Conservation (phyloP, 2,797 vertebrate species). For the Mormyrops boulengeri region DNA sequence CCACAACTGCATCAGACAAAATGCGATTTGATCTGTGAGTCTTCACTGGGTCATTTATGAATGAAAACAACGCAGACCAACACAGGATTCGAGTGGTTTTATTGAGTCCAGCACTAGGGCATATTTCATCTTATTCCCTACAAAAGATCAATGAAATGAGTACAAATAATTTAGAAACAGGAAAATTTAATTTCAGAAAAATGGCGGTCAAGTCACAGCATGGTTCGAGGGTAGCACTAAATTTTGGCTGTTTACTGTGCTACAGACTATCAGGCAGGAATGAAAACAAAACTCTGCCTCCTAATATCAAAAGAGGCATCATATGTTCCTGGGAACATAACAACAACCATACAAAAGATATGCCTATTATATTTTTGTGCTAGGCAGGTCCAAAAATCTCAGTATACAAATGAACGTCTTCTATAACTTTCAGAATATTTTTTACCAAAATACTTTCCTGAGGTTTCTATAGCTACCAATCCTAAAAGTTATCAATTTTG, state of each 20-base stretch:
- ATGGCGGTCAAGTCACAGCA: neutral
- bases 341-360: neutral
- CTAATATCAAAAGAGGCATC: neutral
- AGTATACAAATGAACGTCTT: neutral
- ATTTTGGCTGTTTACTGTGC: neutral
- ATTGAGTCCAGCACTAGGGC: neutral
- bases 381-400: neutral
- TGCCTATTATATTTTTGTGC: neutral
- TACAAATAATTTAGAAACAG: neutral
- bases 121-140: neutral
- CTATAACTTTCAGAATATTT: neutral
- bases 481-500: neutral
- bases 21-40: neutral
- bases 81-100: neutral
- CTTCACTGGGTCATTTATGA: neutral
- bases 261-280: neutral
- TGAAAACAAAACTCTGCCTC: neutral
- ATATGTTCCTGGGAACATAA: neutral
- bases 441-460: neutral
- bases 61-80: neutral
- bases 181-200: slow-evolving; percentile 13
- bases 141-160: neutral
- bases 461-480: neutral
- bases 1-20: neutral
- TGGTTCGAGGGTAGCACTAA: neutral